Base-by-base conservation (phyloP, 1,140 invertebrate species). In the Paraescarpia echinospica region DNA sequence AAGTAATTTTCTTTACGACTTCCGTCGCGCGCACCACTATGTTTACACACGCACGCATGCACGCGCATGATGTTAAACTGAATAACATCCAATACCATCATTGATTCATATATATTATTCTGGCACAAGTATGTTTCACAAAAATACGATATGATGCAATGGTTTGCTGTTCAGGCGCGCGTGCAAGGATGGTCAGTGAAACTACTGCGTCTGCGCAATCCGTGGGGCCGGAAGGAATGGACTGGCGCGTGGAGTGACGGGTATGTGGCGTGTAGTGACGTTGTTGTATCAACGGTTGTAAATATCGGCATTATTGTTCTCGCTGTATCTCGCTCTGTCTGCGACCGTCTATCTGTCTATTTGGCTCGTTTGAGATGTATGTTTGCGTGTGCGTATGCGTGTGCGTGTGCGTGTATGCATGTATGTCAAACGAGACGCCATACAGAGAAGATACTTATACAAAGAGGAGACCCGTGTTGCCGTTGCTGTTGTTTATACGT, bases 171-270 rank as follows among this genome's bases (percentile, higher is more conserved):
- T 22, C 35, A 90, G 89, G 35, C 33, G 35, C 89, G 89, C 35
- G 35, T 90, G 33, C 33, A 35, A 34, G 89, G 89, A 34, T 90
- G 89, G 89, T 35, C 33, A 18, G 89, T 90, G 34, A 98, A 98
- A 0, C 96, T 99, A 91, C 96, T 99, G 34, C 97, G 99, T 92
- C 97, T 99, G 94, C 96, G 99, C 88, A 99, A 99, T 97, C 99
- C 99, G 1, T 99, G 99, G 99, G 99, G 99, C 33, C 99, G 99
- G 95, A 98, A 98, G 0, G 99, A 99, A 96, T 99, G 99, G 99
- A 99, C 99, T 95, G 99, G 99, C 35, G 97, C 98, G 0, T 99
- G 99, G 99, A 98, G 98, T 96, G 99, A 99, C 95, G 97, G 97
- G 98, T 98, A 94, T 35, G 92, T 91, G 34, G 27, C 33, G 89